Conservation (phyloP, 2,113 vertebrate genomes). For the Sphyrna mokarran region DNA sequence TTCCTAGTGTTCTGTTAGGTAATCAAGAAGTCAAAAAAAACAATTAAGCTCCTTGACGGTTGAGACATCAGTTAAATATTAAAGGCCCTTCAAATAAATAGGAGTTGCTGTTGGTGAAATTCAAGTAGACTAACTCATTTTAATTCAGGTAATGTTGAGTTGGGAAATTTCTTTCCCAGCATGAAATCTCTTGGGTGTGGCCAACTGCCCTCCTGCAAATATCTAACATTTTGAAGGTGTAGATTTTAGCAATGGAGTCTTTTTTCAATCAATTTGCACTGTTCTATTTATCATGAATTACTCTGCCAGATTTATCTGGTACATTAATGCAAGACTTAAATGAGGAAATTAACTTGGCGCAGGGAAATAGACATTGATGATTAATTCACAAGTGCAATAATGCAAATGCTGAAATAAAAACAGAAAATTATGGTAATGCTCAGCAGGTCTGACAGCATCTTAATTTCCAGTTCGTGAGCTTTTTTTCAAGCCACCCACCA, state of each 20-base stretch:
- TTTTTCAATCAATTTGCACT: neutral
- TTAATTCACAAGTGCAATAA: neutral
- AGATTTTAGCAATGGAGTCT: neutral
- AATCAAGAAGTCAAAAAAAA: neutral
- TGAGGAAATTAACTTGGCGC: neutral
- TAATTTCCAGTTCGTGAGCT: neutral
- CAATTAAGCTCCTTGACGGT: neutral
- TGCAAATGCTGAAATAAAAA: neutral
- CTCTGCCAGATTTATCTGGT: neutral
- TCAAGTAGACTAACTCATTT: neutral
- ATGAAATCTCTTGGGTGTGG: no score
- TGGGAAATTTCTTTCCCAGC: neutral
- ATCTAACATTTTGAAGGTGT: neutral
- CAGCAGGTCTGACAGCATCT: neutral
- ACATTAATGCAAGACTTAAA: neutral
- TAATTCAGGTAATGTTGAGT: neutral
- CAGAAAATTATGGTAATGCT: neutral
- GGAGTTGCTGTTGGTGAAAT: neutral
- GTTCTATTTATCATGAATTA: neutral
- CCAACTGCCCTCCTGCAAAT: neutral
- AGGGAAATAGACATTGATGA: neutral
- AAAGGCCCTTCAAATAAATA: neutral
- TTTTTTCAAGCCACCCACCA: neutral
- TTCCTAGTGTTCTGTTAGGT: neutral
- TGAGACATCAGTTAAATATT: neutral